Conservation (phyloP, 30 jellyfish, hydroid and myxozoan genomes). For the Mastigias papua region DNA sequence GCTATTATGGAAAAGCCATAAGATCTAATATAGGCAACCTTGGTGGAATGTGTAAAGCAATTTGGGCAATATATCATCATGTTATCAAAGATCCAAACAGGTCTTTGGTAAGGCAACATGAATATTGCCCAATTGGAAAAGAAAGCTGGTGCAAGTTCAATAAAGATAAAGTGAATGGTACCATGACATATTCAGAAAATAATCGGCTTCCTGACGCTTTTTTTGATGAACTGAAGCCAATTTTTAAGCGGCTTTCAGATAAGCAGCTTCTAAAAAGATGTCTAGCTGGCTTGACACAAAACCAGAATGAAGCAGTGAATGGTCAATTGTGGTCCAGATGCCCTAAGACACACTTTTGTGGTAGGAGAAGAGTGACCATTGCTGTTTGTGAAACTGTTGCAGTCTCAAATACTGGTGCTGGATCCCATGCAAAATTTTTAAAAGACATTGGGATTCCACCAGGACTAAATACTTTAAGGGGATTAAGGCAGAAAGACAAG, state of each 20-base stretch:
- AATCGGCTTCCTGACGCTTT: no score
- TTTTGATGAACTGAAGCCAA: no score
- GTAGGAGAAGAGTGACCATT: constrained; percentile 5
- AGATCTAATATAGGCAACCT: no score
- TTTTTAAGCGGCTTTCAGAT: no score
- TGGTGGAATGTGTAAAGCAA: no score
- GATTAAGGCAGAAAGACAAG: constrained; percentile 1
- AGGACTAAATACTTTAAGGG: constrained; percentile 27
- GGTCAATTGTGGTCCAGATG: constrained; percentile 35
- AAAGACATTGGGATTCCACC: background rate
- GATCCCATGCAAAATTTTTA: constrained; percentile 6
- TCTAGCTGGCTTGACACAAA: constrained; percentile 38
- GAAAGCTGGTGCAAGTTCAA: no score
- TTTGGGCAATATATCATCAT: no score
- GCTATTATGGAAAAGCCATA: no score
- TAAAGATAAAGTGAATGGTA: no score
- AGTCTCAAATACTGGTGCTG: constrained; percentile 33
- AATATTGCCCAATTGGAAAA: no score
- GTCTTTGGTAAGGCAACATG: no score
- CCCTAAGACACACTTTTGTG: constrained; percentile 39
- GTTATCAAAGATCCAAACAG: no score
- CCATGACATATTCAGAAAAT: background rate
- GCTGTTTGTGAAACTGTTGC: constrained; percentile 16
- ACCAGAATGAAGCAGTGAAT: constrained; percentile 44
- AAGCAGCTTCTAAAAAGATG: constrained; percentile 15